phyloP scores from a whole-genome alignment of 1,140 invertebrate genomes.

The Akabosia matsudoensis region DNA sequence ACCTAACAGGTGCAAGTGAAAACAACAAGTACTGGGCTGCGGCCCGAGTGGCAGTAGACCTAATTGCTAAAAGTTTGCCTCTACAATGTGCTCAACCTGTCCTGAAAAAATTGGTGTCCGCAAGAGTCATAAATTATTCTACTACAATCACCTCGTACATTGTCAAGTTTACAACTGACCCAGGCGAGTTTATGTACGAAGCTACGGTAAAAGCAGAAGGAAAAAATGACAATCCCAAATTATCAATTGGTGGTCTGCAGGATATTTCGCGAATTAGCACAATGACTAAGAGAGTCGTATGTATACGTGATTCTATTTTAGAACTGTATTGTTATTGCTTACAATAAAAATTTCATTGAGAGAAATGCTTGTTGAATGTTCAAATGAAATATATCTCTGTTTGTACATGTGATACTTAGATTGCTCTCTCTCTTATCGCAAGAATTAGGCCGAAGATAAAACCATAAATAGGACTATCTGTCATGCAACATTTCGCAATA shows the following conservation, averaged over 20 bases:
- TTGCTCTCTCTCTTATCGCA: too few relatives aligned
- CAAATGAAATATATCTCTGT: too few relatives aligned
- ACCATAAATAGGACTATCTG: too few relatives aligned
- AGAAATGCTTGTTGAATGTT: too few relatives aligned
- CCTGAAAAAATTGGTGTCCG: not conserved
- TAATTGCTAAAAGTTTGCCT: not conserved
- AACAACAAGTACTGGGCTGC: not conserved
- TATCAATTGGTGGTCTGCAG: conserved; percentile 24
- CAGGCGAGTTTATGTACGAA: conserved; percentile 42
- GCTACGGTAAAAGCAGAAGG: conserved; percentile 15
- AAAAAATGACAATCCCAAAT: not conserved
- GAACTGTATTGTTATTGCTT: conserved; percentile 37
- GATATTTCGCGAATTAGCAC: conserved; percentile 34
- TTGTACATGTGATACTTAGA: too few relatives aligned
- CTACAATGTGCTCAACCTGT: not conserved
- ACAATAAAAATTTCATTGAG: too few relatives aligned
- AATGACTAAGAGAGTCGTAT: conserved; percentile 27
- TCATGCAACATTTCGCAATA: too few relatives aligned
- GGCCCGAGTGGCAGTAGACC: not conserved
- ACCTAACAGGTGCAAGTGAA: not conserved
- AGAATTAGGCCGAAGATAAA: too few relatives aligned
- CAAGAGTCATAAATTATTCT: not conserved
- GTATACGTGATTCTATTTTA: conserved; percentile 20
- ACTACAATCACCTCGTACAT: not conserved
- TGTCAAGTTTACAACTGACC: conserved; percentile 19